Conservation (phyloP, 1,140 invertebrate genomes). For the Drosophila orena region DNA sequence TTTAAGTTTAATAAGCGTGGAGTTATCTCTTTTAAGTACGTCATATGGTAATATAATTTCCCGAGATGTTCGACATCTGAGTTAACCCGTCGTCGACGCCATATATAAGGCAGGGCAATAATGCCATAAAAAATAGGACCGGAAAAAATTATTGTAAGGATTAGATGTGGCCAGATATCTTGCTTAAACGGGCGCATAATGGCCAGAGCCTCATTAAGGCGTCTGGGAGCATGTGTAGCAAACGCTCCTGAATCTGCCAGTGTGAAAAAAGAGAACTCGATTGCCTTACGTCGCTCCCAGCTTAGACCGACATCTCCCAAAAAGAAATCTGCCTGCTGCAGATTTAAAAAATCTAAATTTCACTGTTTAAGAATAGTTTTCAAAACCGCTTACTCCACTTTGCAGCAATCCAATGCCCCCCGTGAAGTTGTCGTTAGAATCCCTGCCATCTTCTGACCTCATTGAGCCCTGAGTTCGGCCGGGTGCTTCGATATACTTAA, state of each 20-base stretch:
- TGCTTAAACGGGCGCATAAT: slow-evolving; percentile 89
- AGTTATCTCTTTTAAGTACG: slow-evolving; percentile 80
- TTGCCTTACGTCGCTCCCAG: slow-evolving; percentile 88
- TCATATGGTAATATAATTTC: slow-evolving; percentile 45
- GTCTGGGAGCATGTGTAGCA: slow-evolving; percentile 89
- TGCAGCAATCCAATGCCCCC: slow-evolving; percentile 89
- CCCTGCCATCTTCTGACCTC: slow-evolving; percentile 84
- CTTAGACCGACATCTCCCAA: slow-evolving; percentile 89
- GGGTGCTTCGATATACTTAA: slow-evolving; percentile 89
- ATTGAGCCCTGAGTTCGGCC: slow-evolving; percentile 89
- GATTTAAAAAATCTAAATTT: not conserved
- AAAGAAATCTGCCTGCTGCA: slow-evolving; percentile 89
- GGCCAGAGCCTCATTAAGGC: slow-evolving; percentile 89
- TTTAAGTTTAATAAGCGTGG: slow-evolving; percentile 24
- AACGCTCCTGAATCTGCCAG: slow-evolving; percentile 90
- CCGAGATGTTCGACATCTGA: slow-evolving; percentile 50
- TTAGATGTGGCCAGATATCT: slow-evolving; percentile 87
- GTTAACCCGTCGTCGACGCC: slow-evolving; percentile 44
- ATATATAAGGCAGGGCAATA: slow-evolving; percentile 85
- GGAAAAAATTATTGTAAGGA: slow-evolving; percentile 86
- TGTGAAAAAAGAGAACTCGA: slow-evolving; percentile 90
- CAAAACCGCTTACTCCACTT: slow-evolving; percentile 86
- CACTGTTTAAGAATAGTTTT: not conserved
- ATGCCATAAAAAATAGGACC: slow-evolving; percentile 86
- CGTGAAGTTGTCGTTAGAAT: slow-evolving; percentile 87